Percentiles rank a stretch among this genome's conserved stretches.
Conservation (phyloP, 92 coral and sea anemone species). For the Siderastrea radians region DNA sequence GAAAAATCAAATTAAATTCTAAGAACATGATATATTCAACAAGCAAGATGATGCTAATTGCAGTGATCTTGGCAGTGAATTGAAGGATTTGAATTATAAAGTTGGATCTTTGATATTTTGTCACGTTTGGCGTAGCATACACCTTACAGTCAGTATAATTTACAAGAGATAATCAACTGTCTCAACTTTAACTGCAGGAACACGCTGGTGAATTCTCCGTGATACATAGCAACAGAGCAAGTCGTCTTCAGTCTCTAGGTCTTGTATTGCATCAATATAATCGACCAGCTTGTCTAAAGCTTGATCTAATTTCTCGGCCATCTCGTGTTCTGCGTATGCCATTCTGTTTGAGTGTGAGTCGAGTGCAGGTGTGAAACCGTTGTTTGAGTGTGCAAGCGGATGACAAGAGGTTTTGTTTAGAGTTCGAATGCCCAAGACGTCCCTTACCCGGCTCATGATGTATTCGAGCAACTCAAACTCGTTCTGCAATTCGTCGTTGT, state of each 20-base stretch:
- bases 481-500: conserved; percentile 70
- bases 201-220: conserved; percentile 2
- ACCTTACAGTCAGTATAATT: neutral
- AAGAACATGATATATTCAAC: no score
- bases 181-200: neutral
- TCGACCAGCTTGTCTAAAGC: conserved; percentile 33
- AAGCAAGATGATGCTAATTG: no score
- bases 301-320: conserved; percentile 2
- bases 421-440: conserved; percentile 80
- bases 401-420: conserved; percentile 28
- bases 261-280: conserved; percentile 12
- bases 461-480: conserved; percentile 93
- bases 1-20: no score
- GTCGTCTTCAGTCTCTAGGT: conserved; percentile 25
- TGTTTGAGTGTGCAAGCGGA: conserved; percentile 9
- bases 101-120: no score
- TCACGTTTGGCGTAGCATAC: neutral
- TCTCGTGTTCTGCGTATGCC: neutral
- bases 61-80: no score
- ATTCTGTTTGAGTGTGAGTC: neutral
- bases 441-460: conserved; percentile 66
- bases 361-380: neutral
- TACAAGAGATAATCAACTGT: neutral
- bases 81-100: no score
- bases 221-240: conserved; percentile 47